Percentiles rank a stretch among this genome's conserved stretches.
These are phyloP conservation scores for Pycnonotus jocosus DNA, from an alignment of 2,113 vertebrate species.

Conservation along the genomic window DNA sequence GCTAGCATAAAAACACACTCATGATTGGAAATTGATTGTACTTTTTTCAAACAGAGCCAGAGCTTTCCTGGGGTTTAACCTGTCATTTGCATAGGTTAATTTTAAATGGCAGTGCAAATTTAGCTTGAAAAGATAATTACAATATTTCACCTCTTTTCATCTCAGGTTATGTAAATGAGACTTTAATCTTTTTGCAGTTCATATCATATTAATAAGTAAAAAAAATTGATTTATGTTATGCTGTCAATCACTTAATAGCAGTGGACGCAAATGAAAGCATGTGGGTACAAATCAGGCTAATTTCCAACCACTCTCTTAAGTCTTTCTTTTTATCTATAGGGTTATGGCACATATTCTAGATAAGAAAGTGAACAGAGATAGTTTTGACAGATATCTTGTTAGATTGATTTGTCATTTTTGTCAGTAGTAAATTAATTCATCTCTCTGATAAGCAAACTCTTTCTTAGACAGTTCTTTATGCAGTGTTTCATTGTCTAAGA, in stretches of 20 bases:
- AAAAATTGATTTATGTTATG: slow-evolving; percentile 76
- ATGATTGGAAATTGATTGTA: slow-evolving; percentile 62
- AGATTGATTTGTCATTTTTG: slow-evolving; percentile 39
- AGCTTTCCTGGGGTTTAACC: slow-evolving; percentile 74
- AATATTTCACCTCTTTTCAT: slow-evolving; percentile 85
- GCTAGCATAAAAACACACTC: slow-evolving; percentile 44
- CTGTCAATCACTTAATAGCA: slow-evolving; percentile 74
- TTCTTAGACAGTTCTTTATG: slow-evolving; percentile 19
- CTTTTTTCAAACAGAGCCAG: slow-evolving; percentile 33
- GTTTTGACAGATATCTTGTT: slow-evolving; percentile 37
- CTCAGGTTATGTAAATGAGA: slow-evolving; percentile 89
- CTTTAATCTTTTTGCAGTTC: slow-evolving; percentile 78
- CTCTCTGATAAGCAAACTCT: slow-evolving; percentile 30
- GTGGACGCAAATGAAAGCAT: slow-evolving; percentile 52
- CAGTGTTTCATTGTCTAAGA: not conserved
- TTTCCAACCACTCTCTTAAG: slow-evolving; percentile 56
- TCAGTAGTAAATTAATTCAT: slow-evolving; percentile 35
- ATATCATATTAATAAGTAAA: slow-evolving; percentile 72
- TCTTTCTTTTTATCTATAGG: slow-evolving; percentile 5
- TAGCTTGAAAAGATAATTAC: slow-evolving; percentile 96
- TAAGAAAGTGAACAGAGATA: slow-evolving; percentile 29
- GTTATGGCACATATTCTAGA: slow-evolving; percentile 5
- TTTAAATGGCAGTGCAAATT: slow-evolving; percentile 92
- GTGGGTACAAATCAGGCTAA: slow-evolving; percentile 72
- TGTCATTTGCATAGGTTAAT: slow-evolving; percentile 93